These are phyloP conservation scores for Hyppa rectilinea DNA, from an alignment of 2,888 invertebrate genomes.

Conservation along the genomic window DNA sequence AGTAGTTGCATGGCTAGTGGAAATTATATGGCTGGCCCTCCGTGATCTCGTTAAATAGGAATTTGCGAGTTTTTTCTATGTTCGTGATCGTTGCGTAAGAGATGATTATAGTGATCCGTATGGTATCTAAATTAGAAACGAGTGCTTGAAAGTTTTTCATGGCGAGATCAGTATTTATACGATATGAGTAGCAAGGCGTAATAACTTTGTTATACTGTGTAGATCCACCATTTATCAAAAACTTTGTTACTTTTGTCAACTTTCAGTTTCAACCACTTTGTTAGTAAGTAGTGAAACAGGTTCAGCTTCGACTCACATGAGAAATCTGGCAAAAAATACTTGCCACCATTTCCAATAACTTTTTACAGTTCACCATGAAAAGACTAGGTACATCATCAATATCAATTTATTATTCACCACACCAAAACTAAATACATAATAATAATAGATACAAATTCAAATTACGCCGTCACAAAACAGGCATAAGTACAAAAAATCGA, in stretches of 20 bases:
- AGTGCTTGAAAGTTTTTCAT: neutral
- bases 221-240: neutral
- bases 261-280: neutral
- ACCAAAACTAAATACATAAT: slow-evolving; percentile 47
- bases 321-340: neutral
- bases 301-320: neutral
- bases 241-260: neutral
- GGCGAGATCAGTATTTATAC: neutral
- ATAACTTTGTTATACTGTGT: neutral
- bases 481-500: slow-evolving; percentile 59
- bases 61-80: slow-evolving; percentile 31
- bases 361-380: slow-evolving; percentile 35
- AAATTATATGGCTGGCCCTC: slow-evolving; percentile 47
- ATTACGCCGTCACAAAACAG: slow-evolving; percentile 48
- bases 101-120: slow-evolving; percentile 17
- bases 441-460: slow-evolving; percentile 52
- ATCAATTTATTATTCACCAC: slow-evolving; percentile 43
- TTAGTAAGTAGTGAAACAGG: neutral
- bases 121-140: slow-evolving; percentile 6
- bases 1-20: slow-evolving; percentile 27
- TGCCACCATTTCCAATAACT: slow-evolving; percentile 16
- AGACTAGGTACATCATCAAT: slow-evolving; percentile 32
- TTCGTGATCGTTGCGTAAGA: slow-evolving; percentile 22
- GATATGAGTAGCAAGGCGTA: neutral
- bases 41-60: slow-evolving; percentile 34